Base-by-base conservation (phyloP, 2,113 vertebrate genomes). In the Sorex fumeus region DNA sequence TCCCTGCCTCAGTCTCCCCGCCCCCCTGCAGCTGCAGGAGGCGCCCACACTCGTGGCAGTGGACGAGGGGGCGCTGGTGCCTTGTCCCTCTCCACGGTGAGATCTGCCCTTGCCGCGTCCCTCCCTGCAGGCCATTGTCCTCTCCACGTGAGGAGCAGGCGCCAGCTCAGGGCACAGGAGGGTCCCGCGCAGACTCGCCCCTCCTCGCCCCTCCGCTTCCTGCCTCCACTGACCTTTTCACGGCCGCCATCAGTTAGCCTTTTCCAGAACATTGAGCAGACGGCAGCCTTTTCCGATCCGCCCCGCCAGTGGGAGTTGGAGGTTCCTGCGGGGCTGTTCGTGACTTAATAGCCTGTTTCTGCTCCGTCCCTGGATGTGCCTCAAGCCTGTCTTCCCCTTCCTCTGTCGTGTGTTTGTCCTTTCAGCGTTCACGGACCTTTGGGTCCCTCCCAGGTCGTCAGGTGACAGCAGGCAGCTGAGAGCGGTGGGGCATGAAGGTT, bases 391-490 rank as follows among this genome's bases (percentile, higher is more conserved):
- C 57, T 23, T 28, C 23, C 32, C 43, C 40, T 23, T n/a, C 32
- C 40, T 40, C 40, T 40, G 30, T 23, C 50, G 25, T 71, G 66
- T 93, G 62, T 70, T 84, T 64, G 84, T 71, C 53, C 86, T 71
- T 77, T 84, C 47, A 77, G 32, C 28, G 50, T 8, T 28, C 62
- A 11, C 40, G 43, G 72, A 66, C 9, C 19, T 40, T 78, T 78
- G 40, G 64, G 10, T 79, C n/a, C 64, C 50, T 93, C 27, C 64
- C n/a, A 3, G 11, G 70, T 50, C 69, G 86, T 13, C 57, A 11
- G 0, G 23, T 53, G 45, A 40, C 67, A 84, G 32, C 47, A 78
- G 75, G 57, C 57, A 78, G 34, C 74, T 47, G 43, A 21, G 34
- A 36, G 47, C 64, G 76, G 34, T 34, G 66, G 40, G 21, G 28